Percentiles rank a stretch among this genome's conserved stretches.
Evolutionary conservation across 2,888 invertebrate species (phyloP).

Genomic region (Xestia rhomboidea): DNA sequence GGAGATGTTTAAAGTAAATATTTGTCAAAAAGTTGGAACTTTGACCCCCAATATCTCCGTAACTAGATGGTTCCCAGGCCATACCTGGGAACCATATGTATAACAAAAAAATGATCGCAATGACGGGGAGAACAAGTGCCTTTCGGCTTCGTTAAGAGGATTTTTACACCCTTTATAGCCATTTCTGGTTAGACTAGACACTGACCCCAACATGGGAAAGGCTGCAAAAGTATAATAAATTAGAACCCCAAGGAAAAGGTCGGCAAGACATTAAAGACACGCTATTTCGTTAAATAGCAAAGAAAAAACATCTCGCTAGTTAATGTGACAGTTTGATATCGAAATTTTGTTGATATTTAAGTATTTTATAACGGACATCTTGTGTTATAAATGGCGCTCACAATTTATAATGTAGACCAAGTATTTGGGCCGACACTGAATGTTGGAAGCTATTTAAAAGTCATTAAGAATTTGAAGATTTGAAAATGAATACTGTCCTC

Average conservation of each 20-base stretch:
- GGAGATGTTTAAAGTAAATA: too few relatives aligned
- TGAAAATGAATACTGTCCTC: constrained; percentile 8
- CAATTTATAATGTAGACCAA: constrained; percentile 32
- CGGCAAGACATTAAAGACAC: constrained; percentile 21
- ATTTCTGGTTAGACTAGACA: background rate
- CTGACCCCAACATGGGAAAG: background rate
- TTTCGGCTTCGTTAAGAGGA: too few relatives aligned
- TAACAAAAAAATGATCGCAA: too few relatives aligned
- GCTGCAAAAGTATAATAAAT: constrained; percentile 13
- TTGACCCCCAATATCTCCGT: too few relatives aligned
- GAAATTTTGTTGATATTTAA: constrained; percentile 34
- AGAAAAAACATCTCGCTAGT: constrained; percentile 25
- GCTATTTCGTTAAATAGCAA: constrained; percentile 19
- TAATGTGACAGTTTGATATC: constrained; percentile 52
- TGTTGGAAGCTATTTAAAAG: constrained; percentile 28
- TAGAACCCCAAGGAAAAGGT: constrained; percentile 22
- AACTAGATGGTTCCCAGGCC: too few relatives aligned
- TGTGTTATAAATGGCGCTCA: constrained; percentile 29
- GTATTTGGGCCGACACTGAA: constrained; percentile 40
- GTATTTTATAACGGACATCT: constrained; percentile 38
- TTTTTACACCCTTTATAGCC: too few relatives aligned
- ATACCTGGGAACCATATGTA: too few relatives aligned
- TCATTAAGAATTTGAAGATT: constrained; percentile 20
- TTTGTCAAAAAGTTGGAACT: too few relatives aligned
- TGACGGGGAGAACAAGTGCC: too few relatives aligned